Conservation (phyloP, 2,888 invertebrate genomes). For the Lumbricus terrestris region DNA sequence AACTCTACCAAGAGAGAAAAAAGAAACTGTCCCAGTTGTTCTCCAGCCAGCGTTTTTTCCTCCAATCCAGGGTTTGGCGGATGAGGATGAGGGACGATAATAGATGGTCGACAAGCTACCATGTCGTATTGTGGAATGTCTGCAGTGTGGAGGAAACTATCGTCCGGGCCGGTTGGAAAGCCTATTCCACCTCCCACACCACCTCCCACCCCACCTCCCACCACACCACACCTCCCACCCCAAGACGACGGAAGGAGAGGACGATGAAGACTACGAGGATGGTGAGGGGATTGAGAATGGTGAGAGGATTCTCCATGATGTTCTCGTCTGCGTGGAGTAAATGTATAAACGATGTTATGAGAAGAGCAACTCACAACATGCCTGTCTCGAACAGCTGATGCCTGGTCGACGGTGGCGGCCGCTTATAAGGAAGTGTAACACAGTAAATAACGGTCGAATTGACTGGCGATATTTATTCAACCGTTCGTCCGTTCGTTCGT, state of each 20-base stretch:
- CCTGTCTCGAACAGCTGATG: not conserved
- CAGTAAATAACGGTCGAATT: not conserved
- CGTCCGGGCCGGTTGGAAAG: not conserved
- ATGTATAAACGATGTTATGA: not conserved
- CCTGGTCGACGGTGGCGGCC: not conserved
- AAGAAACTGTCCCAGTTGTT: not conserved
- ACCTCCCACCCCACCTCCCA: no score
- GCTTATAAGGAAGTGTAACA: constrained; percentile 3
- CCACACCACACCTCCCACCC: no score
- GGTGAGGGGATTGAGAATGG: no score
- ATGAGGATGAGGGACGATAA: no score
- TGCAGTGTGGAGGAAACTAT: not conserved
- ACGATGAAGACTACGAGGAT: not conserved
- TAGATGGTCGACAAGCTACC: not conserved
- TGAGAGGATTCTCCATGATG: not conserved
- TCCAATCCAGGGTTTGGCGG: not conserved
- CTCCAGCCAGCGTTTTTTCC: not conserved
- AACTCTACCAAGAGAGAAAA: not conserved
- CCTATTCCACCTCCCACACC: no score
- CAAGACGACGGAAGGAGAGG: not conserved
- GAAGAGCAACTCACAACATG: not conserved
- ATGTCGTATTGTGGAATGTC: not conserved
- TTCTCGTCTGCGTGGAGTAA: not conserved
- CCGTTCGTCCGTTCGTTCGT: not conserved
- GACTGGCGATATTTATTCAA: not conserved